A percentile compares a stretch with the other conserved stretches of the same genome.
Evolutionary conservation across 2,888 invertebrate genomes (phyloP).

Genomic region (Plemyria rubiginata): DNA sequence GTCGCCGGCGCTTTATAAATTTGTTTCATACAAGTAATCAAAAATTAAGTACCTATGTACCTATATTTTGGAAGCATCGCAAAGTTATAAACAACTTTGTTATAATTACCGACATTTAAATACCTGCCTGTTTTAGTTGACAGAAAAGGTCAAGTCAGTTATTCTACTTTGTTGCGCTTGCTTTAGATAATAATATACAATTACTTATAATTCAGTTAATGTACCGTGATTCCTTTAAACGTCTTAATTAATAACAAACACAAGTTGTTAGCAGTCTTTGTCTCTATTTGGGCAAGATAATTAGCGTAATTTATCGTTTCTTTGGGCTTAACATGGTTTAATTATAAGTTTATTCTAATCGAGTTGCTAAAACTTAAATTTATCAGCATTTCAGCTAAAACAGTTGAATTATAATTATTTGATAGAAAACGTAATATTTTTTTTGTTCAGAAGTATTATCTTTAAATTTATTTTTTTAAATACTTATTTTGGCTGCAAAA

Average conservation of each 20-base stretch:
- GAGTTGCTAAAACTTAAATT: neutral
- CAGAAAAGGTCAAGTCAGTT: conserved; percentile 25
- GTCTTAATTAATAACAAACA: conserved; percentile 3
- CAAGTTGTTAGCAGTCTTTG: conserved; percentile 16
- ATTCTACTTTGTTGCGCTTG: conserved; percentile 11
- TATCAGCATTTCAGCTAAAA: no score
- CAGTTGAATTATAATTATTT: no score
- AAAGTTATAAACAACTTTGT: conserved; percentile 9
- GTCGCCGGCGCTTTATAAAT: no score
- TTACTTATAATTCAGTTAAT: conserved; percentile 18
- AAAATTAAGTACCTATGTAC: no score
- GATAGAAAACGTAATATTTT: no score
- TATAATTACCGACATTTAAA: conserved; percentile 15
- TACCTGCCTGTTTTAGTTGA: conserved; percentile 13
- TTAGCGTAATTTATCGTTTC: conserved; percentile 8
- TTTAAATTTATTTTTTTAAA: no score
- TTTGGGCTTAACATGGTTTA: neutral
- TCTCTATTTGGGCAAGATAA: conserved; percentile 4
- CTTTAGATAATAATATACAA: conserved; percentile 12
- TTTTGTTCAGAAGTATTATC: no score
- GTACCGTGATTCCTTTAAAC: conserved; percentile 15
- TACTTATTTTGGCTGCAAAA: neutral
- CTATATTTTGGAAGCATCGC: neutral
- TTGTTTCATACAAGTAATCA: no score
- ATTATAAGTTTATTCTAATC: neutral